Conservation (phyloP, 2,113 vertebrate genomes). For the Diphyllodes magnificus region DNA sequence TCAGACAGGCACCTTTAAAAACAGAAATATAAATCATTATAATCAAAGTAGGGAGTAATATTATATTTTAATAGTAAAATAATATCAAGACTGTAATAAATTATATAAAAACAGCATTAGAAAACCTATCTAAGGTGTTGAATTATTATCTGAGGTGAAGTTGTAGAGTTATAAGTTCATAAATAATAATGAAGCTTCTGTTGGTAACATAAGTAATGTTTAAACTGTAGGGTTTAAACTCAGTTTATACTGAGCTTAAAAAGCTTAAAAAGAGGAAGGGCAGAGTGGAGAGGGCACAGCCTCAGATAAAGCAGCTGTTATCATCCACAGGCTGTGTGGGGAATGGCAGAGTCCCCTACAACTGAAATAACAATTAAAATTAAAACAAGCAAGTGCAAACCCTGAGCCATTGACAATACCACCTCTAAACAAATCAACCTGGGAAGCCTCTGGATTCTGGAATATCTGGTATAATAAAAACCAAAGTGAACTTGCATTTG, state of each 20-base stretch:
- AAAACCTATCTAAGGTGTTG: background rate
- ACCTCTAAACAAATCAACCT: background rate
- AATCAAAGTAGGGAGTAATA: conserved; percentile 23
- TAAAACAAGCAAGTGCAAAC: background rate
- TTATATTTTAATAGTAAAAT: conserved; percentile 56
- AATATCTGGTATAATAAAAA: background rate
- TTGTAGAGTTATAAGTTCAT: background rate
- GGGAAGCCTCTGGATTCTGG: background rate
- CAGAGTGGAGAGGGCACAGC: background rate
- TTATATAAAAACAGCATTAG: conserved; percentile 2
- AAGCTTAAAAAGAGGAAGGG: background rate
- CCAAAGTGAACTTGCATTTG: background rate
- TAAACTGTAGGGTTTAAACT: background rate
- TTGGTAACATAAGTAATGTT: conserved; percentile 10
- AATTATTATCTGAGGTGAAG: conserved; percentile 50
- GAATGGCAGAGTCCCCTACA: background rate
- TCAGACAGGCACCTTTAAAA: conserved; percentile 12
- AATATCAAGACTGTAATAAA: conserved; percentile 30
- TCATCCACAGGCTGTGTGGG: background rate
- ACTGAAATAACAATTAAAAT: background rate
- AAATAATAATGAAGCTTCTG: conserved; percentile 52
- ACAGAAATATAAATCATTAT: conserved; percentile 51
- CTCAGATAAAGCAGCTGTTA: background rate
- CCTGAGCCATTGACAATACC: background rate
- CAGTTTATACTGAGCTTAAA: background rate